Conservation (phyloP, 1,140 invertebrate species). For the Aphis craccivora region DNA sequence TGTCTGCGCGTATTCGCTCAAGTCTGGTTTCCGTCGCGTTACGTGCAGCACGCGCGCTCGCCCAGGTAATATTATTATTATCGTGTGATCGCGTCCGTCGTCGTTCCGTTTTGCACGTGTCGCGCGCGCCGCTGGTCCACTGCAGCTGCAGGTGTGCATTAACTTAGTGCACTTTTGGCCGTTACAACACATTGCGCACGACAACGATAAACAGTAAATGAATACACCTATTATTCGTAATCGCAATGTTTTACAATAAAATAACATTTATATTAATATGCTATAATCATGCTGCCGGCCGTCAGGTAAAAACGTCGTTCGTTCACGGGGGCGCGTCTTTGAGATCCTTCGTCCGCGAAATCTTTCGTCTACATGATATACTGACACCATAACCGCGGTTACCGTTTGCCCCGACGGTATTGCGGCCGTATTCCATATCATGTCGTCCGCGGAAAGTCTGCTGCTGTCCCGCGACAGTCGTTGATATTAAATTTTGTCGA, state of each 20-base stretch:
- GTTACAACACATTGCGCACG: neutral
- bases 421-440: neutral
- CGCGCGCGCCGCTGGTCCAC: neutral
- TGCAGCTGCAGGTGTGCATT: neutral
- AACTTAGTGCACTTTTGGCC: neutral
- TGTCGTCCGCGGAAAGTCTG: neutral
- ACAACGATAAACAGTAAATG: neutral
- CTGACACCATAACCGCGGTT: neutral
- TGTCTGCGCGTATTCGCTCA: neutral
- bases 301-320: neutral
- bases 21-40: conserved; percentile 44
- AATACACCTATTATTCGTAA: neutral
- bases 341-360: too few relatives aligned
- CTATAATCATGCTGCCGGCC: too few relatives aligned
- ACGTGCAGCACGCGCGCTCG: conserved; percentile 12
- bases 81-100: neutral
- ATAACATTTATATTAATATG: neutral
- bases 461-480: neutral
- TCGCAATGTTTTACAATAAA: neutral
- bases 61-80: neutral
- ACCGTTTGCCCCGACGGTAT: neutral
- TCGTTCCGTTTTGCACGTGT: neutral
- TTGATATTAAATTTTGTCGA: neutral
- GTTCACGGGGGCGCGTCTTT: too few relatives aligned
- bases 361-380: too few relatives aligned